Evolutionary conservation across 2,888 invertebrate species (phyloP).

Genomic region (Drosophila merina): DNA sequence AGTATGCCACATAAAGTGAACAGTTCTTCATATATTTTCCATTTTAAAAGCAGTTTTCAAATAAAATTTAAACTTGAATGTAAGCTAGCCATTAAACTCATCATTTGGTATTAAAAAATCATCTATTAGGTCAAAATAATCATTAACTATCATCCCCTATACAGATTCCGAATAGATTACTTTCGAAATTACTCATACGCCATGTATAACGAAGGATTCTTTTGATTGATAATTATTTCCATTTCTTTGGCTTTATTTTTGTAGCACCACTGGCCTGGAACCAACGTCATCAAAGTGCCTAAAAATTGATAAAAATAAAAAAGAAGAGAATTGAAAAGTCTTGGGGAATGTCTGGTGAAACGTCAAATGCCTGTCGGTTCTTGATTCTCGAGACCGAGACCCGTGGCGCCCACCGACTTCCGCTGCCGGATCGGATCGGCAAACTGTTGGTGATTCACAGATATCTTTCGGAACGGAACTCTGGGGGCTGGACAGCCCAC

Average conservation of each 20-base stretch:
- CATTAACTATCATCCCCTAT: no score
- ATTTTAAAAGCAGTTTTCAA: no score
- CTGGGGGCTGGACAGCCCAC: slow-evolving; percentile 32
- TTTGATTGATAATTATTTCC: no score
- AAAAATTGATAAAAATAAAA: background rate
- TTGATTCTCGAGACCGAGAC: slow-evolving; percentile 42
- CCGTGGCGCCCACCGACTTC: slow-evolving; percentile 71
- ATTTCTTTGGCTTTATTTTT: background rate
- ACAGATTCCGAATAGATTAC: no score
- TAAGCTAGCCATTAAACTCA: no score
- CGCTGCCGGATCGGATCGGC: slow-evolving; percentile 43
- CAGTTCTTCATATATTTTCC: no score
- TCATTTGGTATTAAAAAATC: no score
- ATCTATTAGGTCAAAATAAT: no score
- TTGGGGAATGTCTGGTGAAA: slow-evolving; percentile 17
- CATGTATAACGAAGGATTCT: background rate
- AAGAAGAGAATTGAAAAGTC: background rate
- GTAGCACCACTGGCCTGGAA: slow-evolving; percentile 5
- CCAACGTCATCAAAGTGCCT: slow-evolving; percentile 23
- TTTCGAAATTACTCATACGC: background rate
- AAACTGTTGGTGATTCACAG: slow-evolving; percentile 50
- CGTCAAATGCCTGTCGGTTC: slow-evolving; percentile 51
- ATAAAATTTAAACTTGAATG: no score
- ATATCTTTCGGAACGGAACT: slow-evolving; percentile 40
- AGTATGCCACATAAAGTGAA: background rate